Conservation (phyloP, 2,797 vertebrate species). For the Gorsachius magnificus region DNA sequence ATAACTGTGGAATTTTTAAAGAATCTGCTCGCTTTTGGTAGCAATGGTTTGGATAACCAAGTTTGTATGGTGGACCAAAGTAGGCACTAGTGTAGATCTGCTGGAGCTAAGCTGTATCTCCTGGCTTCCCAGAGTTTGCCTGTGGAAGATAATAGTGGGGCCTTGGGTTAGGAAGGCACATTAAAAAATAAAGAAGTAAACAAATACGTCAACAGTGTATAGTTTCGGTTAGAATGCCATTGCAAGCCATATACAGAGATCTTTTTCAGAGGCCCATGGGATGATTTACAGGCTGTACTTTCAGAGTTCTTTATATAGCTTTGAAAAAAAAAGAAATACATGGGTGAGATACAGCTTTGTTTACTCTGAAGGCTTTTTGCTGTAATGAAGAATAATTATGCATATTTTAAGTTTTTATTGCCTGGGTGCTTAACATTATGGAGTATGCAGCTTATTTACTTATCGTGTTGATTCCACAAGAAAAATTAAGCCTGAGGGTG, state of each 20-base stretch:
- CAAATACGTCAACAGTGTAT: not conserved
- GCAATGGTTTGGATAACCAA: not conserved
- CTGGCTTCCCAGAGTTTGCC: not conserved
- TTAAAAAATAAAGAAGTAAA: not conserved
- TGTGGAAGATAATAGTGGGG: not conserved
- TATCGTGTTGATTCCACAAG: accelerated
- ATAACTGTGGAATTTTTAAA: not conserved
- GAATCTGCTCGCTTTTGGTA: not conserved
- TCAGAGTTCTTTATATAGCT: not conserved
- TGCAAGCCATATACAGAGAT: not conserved
- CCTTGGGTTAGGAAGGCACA: not conserved
- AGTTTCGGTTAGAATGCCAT: not conserved
- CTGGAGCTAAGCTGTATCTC: not conserved
- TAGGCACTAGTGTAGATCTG: not conserved
- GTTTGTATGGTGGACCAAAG: not conserved
- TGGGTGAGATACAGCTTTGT: not conserved
- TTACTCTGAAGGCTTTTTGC: not conserved
- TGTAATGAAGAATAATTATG: not conserved
- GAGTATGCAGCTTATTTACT: not conserved
- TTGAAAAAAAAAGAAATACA: not conserved
- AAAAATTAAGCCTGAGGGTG: not conserved
- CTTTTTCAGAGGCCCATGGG: not conserved
- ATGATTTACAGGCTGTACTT: not conserved
- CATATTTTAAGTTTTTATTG: not conserved
- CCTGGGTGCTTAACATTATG: not conserved